phyloP scores from a whole-genome alignment of 2,113 vertebrate species.

The Bubo bubo region DNA sequence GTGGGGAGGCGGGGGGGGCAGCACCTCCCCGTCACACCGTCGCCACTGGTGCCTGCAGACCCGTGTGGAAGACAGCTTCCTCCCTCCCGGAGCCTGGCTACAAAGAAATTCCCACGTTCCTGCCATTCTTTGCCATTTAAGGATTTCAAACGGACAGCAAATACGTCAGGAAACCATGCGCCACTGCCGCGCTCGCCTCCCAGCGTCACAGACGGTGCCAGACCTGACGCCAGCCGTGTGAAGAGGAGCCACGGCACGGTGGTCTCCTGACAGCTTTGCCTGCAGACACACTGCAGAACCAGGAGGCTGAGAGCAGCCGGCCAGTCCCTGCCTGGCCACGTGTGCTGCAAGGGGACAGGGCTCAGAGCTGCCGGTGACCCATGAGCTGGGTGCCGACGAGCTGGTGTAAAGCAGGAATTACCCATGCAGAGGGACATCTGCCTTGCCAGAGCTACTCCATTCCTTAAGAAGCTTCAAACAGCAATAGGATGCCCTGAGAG shows the following conservation, averaged over 20 bases:
- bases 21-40: fast-evolving
- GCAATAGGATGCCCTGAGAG: fast-evolving
- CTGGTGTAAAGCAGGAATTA: background rate
- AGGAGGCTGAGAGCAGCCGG: background rate
- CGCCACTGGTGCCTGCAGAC: background rate
- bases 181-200: background rate
- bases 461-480: background rate
- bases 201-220: background rate
- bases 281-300: background rate
- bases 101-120: background rate
- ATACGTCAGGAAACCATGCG: fast-evolving
- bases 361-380: fast-evolving
- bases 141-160: background rate
- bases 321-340: background rate
- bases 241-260: background rate
- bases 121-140: conserved; percentile 15
- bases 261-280: background rate
- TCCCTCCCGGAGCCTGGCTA: background rate
- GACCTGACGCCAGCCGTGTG: background rate
- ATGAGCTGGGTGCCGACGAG: background rate
- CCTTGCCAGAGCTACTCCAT: background rate
- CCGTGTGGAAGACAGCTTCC: background rate
- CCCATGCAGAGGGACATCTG: fast-evolving
- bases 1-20: background rate
- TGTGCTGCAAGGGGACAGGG: fast-evolving